Percentiles rank a stretch among this genome's conserved stretches.
Conservation (phyloP, 2,888 invertebrate genomes). For the Plagiodera versicolora region DNA sequence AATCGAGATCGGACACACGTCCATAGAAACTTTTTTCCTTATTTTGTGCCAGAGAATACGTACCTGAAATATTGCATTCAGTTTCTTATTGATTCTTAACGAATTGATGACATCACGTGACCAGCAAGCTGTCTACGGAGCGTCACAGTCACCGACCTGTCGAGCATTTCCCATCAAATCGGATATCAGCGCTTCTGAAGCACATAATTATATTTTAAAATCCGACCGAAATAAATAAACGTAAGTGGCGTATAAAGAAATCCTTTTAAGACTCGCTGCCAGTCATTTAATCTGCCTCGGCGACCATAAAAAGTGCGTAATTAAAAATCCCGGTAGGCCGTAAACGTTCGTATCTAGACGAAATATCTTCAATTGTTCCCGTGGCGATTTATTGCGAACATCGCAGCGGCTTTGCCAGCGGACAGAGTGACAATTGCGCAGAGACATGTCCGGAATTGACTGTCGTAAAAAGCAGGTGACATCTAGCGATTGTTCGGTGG, state of each 20-base stretch:
- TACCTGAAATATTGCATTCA: no score
- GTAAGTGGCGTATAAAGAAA: conserved; percentile 24
- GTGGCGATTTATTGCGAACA: conserved; percentile 41
- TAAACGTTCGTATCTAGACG: conserved; percentile 41
- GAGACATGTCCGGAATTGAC: conserved; percentile 48
- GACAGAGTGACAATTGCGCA: conserved; percentile 47
- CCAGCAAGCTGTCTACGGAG: neutral
- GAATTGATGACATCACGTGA: no score
- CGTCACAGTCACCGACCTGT: neutral
- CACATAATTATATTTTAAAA: neutral
- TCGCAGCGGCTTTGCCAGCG: conserved; percentile 30
- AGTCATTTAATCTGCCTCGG: conserved; percentile 24
- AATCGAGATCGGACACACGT: no score
- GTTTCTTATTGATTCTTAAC: no score
- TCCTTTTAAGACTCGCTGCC: conserved; percentile 27
- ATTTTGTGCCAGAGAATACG: no score
- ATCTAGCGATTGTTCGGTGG: conserved; percentile 45
- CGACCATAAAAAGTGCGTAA: conserved; percentile 37
- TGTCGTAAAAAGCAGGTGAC: conserved; percentile 47
- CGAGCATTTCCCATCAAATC: neutral
- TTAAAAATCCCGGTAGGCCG: conserved; percentile 43
- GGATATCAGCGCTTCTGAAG: neutral
- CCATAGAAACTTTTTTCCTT: no score
- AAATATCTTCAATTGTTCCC: conserved; percentile 45
- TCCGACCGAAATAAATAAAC: conserved; percentile 28